phyloP scores from a whole-genome alignment of 2,797 vertebrate species.

The Ficedula albicollis region DNA sequence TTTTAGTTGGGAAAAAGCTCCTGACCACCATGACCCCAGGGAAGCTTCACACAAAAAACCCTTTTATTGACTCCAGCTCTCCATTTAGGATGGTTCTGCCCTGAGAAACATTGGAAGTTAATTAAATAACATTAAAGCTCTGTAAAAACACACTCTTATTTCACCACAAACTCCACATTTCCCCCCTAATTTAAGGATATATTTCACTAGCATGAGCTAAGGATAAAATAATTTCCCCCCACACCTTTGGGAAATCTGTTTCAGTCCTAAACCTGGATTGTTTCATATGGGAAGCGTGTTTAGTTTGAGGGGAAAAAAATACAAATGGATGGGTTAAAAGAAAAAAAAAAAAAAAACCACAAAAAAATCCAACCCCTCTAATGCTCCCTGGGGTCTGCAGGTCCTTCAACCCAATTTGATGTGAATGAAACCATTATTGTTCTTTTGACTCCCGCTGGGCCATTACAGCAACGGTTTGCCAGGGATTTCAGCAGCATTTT shows the following conservation, averaged over 20 bases:
- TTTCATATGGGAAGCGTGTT: not conserved
- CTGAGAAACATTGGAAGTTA: not conserved
- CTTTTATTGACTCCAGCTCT: not conserved
- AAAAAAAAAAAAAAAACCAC: not conserved
- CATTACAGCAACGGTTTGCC: not conserved
- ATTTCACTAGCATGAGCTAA: not conserved
- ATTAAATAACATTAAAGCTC: not conserved
- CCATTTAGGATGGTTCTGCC: not conserved
- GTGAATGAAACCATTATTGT: slow-evolving; percentile 61
- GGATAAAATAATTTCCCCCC: not conserved
- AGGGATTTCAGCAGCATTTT: not conserved
- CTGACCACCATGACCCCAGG: fast-evolving
- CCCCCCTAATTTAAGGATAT: not conserved
- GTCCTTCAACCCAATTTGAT: slow-evolving; percentile 62
- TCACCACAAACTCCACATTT: not conserved
- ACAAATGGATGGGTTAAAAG: not conserved
- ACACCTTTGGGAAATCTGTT: not conserved
- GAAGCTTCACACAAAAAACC: not conserved
- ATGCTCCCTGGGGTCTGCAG: not conserved
- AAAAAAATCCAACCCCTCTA: not conserved
- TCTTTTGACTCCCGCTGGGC: slow-evolving; percentile 35
- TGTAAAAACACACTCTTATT: fast-evolving
- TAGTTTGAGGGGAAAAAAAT: not conserved
- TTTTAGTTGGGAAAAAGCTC: not conserved
- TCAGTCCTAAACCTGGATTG: not conserved